Evolutionary conservation across 1,140 invertebrate species (phyloP).

Genomic region (Hirudo medicinalis): DNA sequence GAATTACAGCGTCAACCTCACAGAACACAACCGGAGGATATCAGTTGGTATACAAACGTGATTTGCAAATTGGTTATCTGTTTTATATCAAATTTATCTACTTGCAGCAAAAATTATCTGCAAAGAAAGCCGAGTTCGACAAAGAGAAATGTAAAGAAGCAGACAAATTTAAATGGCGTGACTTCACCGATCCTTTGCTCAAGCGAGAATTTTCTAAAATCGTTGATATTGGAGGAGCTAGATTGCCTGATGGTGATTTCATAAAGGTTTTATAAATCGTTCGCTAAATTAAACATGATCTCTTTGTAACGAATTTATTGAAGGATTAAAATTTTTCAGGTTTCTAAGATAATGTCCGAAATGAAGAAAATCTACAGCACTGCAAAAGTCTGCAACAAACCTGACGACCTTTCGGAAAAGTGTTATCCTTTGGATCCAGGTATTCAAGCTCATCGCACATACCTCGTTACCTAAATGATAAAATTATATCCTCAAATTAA

Average conservation of each 20-base stretch:
- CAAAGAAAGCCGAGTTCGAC: slow-evolving; percentile 9
- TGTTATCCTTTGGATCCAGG: slow-evolving; percentile 69
- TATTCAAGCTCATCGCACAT: not conserved
- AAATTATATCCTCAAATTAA: no score
- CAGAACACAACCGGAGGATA: slow-evolving; percentile 15
- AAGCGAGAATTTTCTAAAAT: slow-evolving; percentile 61
- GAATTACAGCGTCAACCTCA: slow-evolving; percentile 21
- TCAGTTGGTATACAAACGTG: slow-evolving; percentile 6
- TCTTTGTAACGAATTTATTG: no score
- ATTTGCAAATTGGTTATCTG: not conserved
- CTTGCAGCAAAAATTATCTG: no score
- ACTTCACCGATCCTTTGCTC: slow-evolving; percentile 53
- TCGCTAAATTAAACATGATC: not conserved
- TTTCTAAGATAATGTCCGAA: slow-evolving; percentile 51
- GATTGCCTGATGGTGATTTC: slow-evolving; percentile 39
- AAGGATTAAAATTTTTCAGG: slow-evolving; percentile 29
- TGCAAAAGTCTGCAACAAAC: slow-evolving; percentile 60
- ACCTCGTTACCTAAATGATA: no score
- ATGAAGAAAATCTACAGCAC: slow-evolving; percentile 68
- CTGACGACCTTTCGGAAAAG: slow-evolving; percentile 27
- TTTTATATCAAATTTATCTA: not conserved
- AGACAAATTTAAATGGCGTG: slow-evolving; percentile 45
- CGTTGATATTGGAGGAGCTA: slow-evolving; percentile 59
- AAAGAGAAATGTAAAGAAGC: slow-evolving; percentile 27
- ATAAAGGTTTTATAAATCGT: not conserved